Evolutionary conservation across 1,140 invertebrate genomes (phyloP), one percentile per base, ranked within the genome.

Genomic region (Trinorchestia longiramus): DNA sequence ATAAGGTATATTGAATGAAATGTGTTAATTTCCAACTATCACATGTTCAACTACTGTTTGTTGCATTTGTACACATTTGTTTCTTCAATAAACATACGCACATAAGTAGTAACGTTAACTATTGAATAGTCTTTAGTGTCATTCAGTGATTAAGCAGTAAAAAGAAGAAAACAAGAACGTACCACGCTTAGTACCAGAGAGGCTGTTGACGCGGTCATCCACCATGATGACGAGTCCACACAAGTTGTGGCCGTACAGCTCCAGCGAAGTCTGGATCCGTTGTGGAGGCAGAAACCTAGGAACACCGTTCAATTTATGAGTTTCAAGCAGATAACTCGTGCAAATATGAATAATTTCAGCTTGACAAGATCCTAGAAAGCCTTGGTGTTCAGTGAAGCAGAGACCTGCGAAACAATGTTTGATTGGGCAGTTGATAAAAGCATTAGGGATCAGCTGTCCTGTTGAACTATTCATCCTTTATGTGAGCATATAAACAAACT

Each of bases 211-310:
- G 97, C 98, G 98, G 97, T 98, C 98, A 97, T 98, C 99, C 95
- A 98, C 98, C 95, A 99, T 97, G 43, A 99, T 97, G 87, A 96
- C 96, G 8, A 96, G 97, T 15, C 98, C 99, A 97, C 98, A 98
- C 92, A 99, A 97, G 97, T 99, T 99, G 97, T 98, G 98, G 0
- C 99, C 99, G 97, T 99, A 99, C 0, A 99, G 97, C 77, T 98
- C 99, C 97, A 99, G 98, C 92, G 99, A 98, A 96, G 99, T 99
- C 97, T 99, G 99, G 41, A 99, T 97, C 96, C 99, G 98, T 97
- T 99, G 98, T 11, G 98, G 98, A 96, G 96, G 95, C 41, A 95
- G 44, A 8, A 40, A 94, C 92, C 92, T 94, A 36, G 62, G 15
- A 77, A 77, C 62, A 77, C 6, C 47, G 47, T 53, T 53, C 19